A percentile compares a stretch with the other conserved stretches of the same genome.
These are phyloP conservation scores for Tromatobia lineatoria DNA, from an alignment of 2,888 invertebrate species.

Conservation along the genomic window DNA sequence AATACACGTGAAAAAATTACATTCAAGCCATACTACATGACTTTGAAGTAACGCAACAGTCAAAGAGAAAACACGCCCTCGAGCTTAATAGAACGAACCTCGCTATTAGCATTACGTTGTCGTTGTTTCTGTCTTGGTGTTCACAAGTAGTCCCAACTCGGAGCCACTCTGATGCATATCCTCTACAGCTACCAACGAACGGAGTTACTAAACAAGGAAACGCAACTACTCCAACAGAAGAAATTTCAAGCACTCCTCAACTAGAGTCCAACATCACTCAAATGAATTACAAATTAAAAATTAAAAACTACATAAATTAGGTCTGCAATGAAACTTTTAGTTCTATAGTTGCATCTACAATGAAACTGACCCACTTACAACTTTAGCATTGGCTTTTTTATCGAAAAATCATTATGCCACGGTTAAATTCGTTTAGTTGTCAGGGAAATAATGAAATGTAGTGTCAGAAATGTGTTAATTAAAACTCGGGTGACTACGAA, in stretches of 20 bases:
- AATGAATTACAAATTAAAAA: not conserved
- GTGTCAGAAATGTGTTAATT: no score
- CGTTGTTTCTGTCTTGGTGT: not conserved
- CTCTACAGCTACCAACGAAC: not conserved
- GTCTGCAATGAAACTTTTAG: not conserved
- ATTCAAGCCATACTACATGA: not conserved
- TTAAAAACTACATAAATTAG: not conserved
- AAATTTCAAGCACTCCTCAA: not conserved
- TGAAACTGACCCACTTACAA: no score
- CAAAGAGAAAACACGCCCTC: constrained; percentile 4
- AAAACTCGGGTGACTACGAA: no score
- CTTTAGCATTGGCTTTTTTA: no score
- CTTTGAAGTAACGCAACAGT: not conserved
- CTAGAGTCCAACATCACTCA: not conserved
- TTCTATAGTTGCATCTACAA: no score
- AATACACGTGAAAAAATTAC: not conserved
- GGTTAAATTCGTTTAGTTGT: no score
- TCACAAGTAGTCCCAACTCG: not conserved
- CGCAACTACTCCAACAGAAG: not conserved
- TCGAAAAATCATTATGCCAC: no score
- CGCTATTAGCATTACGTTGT: constrained; percentile 19
- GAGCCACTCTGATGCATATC: not conserved
- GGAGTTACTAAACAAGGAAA: constrained; percentile 5
- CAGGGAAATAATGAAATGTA: no score
- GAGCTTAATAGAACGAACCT: not conserved